Conservation (phyloP, 2,888 invertebrate species). For the Agrochola macilenta region DNA sequence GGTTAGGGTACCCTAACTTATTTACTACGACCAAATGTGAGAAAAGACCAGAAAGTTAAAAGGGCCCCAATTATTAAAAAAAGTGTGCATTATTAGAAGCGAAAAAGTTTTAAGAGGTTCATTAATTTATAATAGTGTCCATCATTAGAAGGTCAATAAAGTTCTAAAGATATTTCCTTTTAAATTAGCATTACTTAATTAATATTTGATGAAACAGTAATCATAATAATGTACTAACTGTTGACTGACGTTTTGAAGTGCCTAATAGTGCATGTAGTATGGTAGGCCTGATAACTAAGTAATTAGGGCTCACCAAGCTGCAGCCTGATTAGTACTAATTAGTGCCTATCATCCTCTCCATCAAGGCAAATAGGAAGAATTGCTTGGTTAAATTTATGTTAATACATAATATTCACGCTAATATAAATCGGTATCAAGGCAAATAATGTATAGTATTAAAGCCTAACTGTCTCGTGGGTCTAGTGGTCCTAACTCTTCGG, state of each 20-base stretch:
- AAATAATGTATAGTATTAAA: background rate
- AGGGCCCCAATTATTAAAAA: too few relatives aligned
- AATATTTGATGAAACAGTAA: background rate
- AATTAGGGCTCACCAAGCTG: constrained; percentile 16
- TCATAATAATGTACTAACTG: background rate
- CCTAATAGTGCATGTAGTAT: background rate
- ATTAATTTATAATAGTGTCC: too few relatives aligned
- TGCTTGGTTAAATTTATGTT: background rate
- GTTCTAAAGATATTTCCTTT: too few relatives aligned
- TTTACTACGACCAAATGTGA: background rate
- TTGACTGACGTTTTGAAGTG: background rate
- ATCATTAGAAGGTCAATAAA: too few relatives aligned
- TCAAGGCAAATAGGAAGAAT: background rate
- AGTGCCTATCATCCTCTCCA: background rate
- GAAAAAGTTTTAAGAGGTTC: too few relatives aligned
- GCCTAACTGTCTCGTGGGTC: background rate
- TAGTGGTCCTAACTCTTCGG: too few relatives aligned
- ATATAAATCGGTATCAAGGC: background rate
- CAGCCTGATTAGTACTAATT: constrained; percentile 18
- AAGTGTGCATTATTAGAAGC: too few relatives aligned
- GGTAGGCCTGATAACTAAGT: background rate
- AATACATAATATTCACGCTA: background rate
- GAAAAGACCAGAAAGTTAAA: background rate
- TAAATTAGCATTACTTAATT: too few relatives aligned
- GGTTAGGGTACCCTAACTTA: background rate